Conservation (phyloP, 2,113 vertebrate genomes). For the Tupaia chinensis region DNA sequence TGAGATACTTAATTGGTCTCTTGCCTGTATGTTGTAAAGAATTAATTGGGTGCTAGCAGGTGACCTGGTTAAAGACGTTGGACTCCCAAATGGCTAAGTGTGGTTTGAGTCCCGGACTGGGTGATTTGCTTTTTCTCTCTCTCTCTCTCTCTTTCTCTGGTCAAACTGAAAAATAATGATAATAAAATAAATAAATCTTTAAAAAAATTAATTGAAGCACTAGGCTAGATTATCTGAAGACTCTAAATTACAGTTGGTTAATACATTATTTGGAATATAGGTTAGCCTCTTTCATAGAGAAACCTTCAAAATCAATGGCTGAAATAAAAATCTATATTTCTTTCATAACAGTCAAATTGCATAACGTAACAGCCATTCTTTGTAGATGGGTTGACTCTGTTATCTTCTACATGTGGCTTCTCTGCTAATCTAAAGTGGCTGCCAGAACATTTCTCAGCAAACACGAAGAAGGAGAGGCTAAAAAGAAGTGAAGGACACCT, state of each 20-base stretch:
- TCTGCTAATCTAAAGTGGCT: neutral
- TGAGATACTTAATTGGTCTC: neutral
- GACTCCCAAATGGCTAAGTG: no score
- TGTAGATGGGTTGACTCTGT: neutral
- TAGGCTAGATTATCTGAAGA: conserved; percentile 13
- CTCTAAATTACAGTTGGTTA: conserved; percentile 9
- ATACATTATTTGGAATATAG: conserved; percentile 4
- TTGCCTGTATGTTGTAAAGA: neutral
- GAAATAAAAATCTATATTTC: conserved; percentile 16
- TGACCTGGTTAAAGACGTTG: no score
- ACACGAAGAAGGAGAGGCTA: neutral
- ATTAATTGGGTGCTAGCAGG: neutral
- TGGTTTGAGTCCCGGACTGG: no score
- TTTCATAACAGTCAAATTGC: neutral
- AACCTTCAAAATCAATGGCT: neutral
- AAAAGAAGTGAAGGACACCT: neutral
- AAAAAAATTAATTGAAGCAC: conserved; percentile 4
- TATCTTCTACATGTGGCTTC: neutral
- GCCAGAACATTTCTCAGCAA: neutral
- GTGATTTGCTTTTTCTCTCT: no score
- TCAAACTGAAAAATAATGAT: no score
- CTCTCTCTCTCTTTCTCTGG: no score
- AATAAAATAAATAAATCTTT: no score
- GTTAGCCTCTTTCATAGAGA: neutral
- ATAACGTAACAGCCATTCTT: neutral